Percentiles rank a stretch among this genome's conserved stretches.
These are phyloP conservation scores for Nasonia longicornis DNA, from an alignment of 1,140 invertebrate genomes.

Conservation along the genomic window DNA sequence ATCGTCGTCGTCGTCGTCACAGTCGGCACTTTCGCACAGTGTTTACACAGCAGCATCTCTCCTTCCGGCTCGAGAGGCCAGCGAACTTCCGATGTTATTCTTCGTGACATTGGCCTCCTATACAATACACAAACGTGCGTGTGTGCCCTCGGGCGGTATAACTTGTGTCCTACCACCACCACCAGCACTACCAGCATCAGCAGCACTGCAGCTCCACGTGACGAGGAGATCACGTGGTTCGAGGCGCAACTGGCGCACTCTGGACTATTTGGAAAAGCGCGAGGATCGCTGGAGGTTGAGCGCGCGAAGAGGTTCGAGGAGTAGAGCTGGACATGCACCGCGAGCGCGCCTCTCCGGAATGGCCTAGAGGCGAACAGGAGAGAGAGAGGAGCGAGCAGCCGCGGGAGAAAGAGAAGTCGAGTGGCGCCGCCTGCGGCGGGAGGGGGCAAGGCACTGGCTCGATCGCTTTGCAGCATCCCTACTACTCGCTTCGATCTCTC, in stretches of 20 bases:
- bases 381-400: constrained; percentile 3
- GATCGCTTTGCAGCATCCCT: constrained; percentile 18
- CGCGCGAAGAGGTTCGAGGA: constrained; percentile 44
- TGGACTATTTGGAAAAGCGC: constrained; percentile 51
- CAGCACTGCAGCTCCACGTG: not conserved
- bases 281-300: constrained; percentile 48
- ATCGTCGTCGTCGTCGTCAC: not conserved
- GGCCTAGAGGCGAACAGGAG: constrained; percentile 69
- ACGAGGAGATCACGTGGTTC: constrained; percentile 6
- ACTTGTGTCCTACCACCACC: not conserved
- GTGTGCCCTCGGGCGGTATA: not conserved
- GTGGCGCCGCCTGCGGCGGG: constrained; percentile 68
- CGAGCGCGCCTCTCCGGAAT: constrained; percentile 69
- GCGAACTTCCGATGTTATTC: constrained; percentile 9
- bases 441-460: constrained; percentile 59
- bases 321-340: constrained; percentile 58
- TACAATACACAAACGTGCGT: not conserved
- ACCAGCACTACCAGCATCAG: too few relatives aligned
- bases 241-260: constrained; percentile 52
- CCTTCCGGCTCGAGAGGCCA: too few relatives aligned
- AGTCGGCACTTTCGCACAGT: not conserved
- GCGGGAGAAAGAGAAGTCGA: constrained; percentile 50
- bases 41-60: not conserved
- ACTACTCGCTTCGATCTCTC: constrained; percentile 24
- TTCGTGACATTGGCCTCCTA: constrained; percentile 3